These are phyloP conservation scores for Phalloptychus januarius DNA, from an alignment of 2,797 vertebrate genomes.

Conservation along the genomic window DNA sequence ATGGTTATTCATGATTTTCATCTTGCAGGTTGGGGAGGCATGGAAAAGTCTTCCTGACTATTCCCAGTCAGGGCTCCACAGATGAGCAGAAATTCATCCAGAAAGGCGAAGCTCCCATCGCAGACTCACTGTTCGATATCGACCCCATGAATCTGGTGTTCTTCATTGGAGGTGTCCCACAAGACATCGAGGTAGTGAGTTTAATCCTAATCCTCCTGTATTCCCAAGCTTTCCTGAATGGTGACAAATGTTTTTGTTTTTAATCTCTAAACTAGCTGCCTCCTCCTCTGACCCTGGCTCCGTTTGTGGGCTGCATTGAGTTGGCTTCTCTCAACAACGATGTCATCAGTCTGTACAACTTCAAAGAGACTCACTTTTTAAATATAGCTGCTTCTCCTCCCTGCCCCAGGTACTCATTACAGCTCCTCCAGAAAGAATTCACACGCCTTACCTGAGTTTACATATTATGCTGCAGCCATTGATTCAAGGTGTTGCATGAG, in stretches of 20 bases:
- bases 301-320: constrained; percentile 94
- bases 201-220: background rate
- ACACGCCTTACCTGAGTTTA: background rate
- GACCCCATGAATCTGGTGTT: constrained; percentile 89
- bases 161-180: constrained; percentile 91
- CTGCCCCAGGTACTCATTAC: constrained; percentile 86
- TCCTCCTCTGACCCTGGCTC: constrained; percentile 87
- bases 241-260: background rate
- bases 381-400: constrained; percentile 83
- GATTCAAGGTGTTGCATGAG: background rate
- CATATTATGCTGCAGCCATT: background rate
- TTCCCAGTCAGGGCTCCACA: constrained; percentile 89
- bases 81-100: constrained; percentile 98
- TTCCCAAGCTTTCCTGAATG: background rate
- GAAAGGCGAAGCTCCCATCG: constrained; percentile 87
- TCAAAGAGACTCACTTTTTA: constrained; percentile 87
- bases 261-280: constrained; percentile 82
- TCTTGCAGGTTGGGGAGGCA: constrained; percentile 88
- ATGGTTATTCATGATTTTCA: constrained; percentile 2
- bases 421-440: background rate
- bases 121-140: constrained; percentile 89
- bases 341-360: constrained; percentile 95
- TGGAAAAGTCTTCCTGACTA: constrained; percentile 93
- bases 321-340: constrained; percentile 92
- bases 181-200: constrained; percentile 83